Evolutionary conservation across 2,888 invertebrate species (phyloP), one percentile per base, ranked within the genome.

Genomic region (Drosophila prolongata): DNA sequence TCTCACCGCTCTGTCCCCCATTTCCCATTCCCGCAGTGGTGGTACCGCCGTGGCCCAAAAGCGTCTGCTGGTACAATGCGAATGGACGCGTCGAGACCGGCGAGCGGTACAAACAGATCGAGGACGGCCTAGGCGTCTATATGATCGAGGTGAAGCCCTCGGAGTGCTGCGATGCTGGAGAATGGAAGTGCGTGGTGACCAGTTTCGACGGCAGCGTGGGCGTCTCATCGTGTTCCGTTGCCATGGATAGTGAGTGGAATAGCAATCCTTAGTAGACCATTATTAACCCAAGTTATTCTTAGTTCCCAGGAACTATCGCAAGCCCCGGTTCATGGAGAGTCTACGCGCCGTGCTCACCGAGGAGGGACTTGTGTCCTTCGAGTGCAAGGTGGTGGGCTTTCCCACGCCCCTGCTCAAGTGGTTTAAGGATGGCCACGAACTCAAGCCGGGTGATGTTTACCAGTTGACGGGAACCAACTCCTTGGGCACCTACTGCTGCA

Each of bases 391-490:
- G 0, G 97, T 97, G 2, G 98, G 97, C 3, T 97, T 97, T 80
- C 98, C 98, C 0, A 97, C 97, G 0, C 98, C 98, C 0, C 93
- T 95, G 54, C 93, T 98, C 1, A 95, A 96, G 88, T 98, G 98
- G 98, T 98, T 97, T 92, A 98, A 97, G 92, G 98, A 98, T 90
- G 97, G 97, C 0, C 96, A 97, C 90, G 97, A 98, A 90, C 92
- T 98, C 44, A 96, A 96, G 90, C 97, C 98, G 0, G 98, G 98
- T 9, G 98, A 98, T 91, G 97, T 98, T 6, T 98, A 98, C 92
- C 97, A 97, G 90, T 93, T 98, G 14, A 97, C 97, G 0, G 98
- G 98, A 11, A 97, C 97, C 2, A 98, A 97, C 91, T 97, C 97
- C 0, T 92, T 97, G 56, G 96, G 97, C 3, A 96, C 97, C 0